Base-by-base conservation (phyloP, 2,888 invertebrate species). In the Rhagophthalmus giganteus region DNA sequence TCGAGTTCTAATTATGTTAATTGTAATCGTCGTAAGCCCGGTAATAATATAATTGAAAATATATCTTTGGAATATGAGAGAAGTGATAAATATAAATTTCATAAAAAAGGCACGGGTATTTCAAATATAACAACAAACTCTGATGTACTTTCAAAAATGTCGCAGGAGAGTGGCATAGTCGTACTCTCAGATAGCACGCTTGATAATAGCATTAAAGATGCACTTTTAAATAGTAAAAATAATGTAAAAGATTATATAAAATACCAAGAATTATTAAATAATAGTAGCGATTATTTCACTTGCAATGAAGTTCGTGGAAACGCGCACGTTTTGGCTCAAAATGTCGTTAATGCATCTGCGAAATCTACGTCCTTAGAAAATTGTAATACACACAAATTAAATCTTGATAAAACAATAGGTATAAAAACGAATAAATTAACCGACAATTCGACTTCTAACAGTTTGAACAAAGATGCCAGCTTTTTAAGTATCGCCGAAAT, bases 401-500 rank as follows among this genome's bases (percentile, higher is more conserved):
- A n/a, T n/a, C n/a, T n/a, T n/a, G n/a, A n/a, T n/a, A n/a, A n/a
- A n/a, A n/a, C n/a, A n/a, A n/a, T n/a, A n/a, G n/a, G n/a, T n/a
- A n/a, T n/a, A n/a, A n/a, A n/a, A n/a, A n/a, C n/a, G n/a, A n/a
- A n/a, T n/a, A n/a, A n/a, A n/a, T n/a, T n/a, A n/a, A n/a, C n/a
- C n/a, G n/a, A n/a, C n/a, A n/a, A n/a, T n/a, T n/a, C n/a, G n/a
- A n/a, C n/a, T n/a, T n/a, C n/a, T n/a, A n/a, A n/a, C n/a, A n/a
- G n/a, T n/a, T n/a, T n/a, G n/a, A n/a, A n/a, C n/a, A n/a, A n/a
- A n/a, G n/a, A n/a, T n/a, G n/a, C n/a, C n/a, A n/a, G n/a, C n/a
- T n/a, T 81, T 42, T 78, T 81, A 0, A 82, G 78, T 58, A 78
- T 88, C 34, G 80, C 85, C 1, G 88, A 90, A 63, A 84, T 88